Base-by-base conservation (phyloP, 2,797 vertebrate genomes). In the Alexandromys oeconomus region DNA sequence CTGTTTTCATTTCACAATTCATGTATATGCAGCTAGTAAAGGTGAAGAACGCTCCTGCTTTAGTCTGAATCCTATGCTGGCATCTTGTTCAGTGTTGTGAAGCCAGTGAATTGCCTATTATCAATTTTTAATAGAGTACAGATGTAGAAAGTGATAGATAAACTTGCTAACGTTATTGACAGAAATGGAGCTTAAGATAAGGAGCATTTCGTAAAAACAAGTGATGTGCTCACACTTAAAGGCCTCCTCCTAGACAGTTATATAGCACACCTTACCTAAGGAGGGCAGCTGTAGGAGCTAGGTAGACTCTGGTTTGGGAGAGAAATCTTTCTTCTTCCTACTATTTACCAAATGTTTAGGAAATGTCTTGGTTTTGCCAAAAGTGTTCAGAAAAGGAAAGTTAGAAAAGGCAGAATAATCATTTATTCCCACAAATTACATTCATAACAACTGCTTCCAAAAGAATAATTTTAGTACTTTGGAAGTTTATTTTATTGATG, bases 401-500 rank as follows among this genome's bases (percentile, higher is more conserved):
- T 59, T 46, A 57, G 82, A 84, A 94, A 86, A 86, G 17, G 31
- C 40, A 74, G 15, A 87, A 76, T 89, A 85, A 80, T 74, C 82
- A 79, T 90, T 89, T 77, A 85, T 23, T 77, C 14, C 82, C 61
- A 91, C 73, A 93, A 87, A 73, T 63, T 77, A 65, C 0, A 74
- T 6, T 37, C 86, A 3, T 61, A 67, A 54, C 43, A 84, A 69
- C 54, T 93, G 61, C 25, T 90, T 71, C 71, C 54, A 79, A 63
- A 54, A 92, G 19, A 59, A 92, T 57, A 85, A 61, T 87, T 61
- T 92, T 3, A 11, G 19, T 73, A 86, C 54, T 59, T 71, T 13
- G 25, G 73, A 96, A 82, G 46, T 80, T 15, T 97, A 59, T 92
- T 92, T 95, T 93, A 93, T 76, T 90, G 76, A 17, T 10, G 13